Conservation (phyloP, 2,113 vertebrate species). For the Mobula hypostoma region DNA sequence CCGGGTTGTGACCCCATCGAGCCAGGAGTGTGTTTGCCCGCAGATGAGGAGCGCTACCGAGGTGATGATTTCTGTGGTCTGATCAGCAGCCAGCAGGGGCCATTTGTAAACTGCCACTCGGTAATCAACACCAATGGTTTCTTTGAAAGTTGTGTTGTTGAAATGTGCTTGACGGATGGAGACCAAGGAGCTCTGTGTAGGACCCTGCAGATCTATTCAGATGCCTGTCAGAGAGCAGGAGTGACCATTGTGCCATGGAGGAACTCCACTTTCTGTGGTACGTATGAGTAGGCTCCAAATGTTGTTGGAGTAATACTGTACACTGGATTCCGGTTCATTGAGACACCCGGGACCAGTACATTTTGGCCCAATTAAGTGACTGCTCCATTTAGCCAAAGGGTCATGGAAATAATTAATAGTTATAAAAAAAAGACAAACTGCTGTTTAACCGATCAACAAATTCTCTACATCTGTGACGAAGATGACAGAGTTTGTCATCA, state of each 20-base stretch:
- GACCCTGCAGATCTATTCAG: slow-evolving; percentile 53
- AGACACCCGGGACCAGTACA: too few relatives aligned
- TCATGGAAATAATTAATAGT: too few relatives aligned
- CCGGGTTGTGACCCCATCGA: slow-evolving; percentile 50
- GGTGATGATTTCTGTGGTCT: slow-evolving; percentile 59
- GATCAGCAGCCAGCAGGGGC: slow-evolving; percentile 52
- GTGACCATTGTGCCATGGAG: slow-evolving; percentile 58
- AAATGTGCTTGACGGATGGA: slow-evolving; percentile 58
- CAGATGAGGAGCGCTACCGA: slow-evolving; percentile 49
- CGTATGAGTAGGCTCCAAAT: slow-evolving; percentile 42
- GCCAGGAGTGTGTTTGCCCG: slow-evolving; percentile 50
- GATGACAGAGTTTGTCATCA: too few relatives aligned
- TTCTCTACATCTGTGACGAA: too few relatives aligned
- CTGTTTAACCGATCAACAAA: too few relatives aligned
- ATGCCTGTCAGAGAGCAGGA: slow-evolving; percentile 58
- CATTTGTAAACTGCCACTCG: slow-evolving; percentile 57
- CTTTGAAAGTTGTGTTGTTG: slow-evolving; percentile 60
- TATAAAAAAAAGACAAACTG: too few relatives aligned
- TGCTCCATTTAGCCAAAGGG: too few relatives aligned
- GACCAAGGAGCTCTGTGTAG: slow-evolving; percentile 55
- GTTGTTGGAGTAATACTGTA: neutral
- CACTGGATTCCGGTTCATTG: too few relatives aligned
- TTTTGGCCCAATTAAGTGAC: too few relatives aligned
- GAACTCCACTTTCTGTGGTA: slow-evolving; percentile 66
- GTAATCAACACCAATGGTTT: slow-evolving; percentile 55